phyloP scores from a whole-genome alignment of 2,797 vertebrate species.

The Ctenopoma kingsleyae region DNA sequence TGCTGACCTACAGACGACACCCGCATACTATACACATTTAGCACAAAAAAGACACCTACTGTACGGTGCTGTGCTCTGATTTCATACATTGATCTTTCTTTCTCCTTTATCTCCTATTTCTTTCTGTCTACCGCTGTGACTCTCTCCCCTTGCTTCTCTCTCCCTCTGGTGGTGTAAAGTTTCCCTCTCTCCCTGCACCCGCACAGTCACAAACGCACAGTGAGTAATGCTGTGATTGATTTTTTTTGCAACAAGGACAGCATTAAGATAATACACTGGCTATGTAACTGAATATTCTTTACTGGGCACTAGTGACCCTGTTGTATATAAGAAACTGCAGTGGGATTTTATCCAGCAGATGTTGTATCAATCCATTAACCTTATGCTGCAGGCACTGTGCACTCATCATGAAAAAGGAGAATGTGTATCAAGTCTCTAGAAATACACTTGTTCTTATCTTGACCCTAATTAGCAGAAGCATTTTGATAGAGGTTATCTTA shows the following conservation, averaged over 20 bases:
- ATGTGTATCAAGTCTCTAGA: not conserved
- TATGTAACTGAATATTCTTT: conserved; percentile 64
- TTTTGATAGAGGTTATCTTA: not conserved
- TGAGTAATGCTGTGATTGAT: conserved; percentile 73
- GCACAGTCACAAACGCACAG: conserved; percentile 54
- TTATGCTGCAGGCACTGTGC: conserved; percentile 27
- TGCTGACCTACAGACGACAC: conserved; percentile 77
- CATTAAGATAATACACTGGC: conserved; percentile 65
- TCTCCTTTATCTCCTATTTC: not conserved
- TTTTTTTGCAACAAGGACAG: conserved; percentile 68
- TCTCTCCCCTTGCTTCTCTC: conserved; percentile 6
- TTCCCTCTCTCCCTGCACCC: conserved; percentile 39
- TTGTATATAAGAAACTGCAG: conserved; percentile 24
- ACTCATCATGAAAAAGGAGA: conserved; percentile 34
- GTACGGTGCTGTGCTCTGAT: conserved; percentile 20
- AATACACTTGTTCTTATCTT: not conserved
- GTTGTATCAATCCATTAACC: conserved; percentile 63
- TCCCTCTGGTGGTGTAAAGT: conserved; percentile 56
- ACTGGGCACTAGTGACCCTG: conserved; percentile 32
- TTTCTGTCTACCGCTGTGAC: conserved; percentile 13
- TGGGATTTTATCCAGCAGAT: conserved; percentile 38
- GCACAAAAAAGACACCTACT: conserved; percentile 25
- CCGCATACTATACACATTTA: conserved; percentile 33
- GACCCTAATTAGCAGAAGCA: not conserved
- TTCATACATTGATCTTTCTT: not conserved